These are phyloP conservation scores for Tragopan temminckii DNA, from an alignment of 2,797 vertebrate genomes.

Conservation along the genomic window DNA sequence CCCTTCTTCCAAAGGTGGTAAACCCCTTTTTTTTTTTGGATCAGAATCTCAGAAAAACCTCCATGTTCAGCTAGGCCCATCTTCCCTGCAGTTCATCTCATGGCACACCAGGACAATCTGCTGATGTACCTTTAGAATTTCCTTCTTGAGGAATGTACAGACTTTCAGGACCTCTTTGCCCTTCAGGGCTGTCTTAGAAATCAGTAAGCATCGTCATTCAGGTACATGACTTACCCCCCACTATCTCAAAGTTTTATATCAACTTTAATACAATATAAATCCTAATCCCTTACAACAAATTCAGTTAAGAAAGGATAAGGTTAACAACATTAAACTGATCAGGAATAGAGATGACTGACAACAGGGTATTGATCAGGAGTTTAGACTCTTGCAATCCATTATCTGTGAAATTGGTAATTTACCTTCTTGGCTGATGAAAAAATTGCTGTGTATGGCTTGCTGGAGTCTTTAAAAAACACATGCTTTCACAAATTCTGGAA, in stretches of 20 bases:
- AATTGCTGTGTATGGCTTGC: neutral
- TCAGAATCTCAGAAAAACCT: no score
- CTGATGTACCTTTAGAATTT: no score
- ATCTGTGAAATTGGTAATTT: neutral
- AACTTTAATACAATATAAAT: slow-evolving; percentile 9
- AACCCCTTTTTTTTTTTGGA: no score
- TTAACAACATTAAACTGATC: neutral
- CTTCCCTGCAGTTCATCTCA: no score
- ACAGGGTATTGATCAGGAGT: neutral
- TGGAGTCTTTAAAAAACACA: neutral
- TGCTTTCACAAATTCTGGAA: neutral
- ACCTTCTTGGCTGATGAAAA: neutral
- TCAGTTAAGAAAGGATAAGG: neutral
- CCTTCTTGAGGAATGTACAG: no score
- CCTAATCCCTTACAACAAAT: neutral
- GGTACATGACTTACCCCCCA: neutral
- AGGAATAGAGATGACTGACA: neutral
- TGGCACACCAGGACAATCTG: no score
- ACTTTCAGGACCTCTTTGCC: no score
- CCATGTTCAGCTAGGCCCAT: no score
- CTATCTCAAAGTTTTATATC: neutral
- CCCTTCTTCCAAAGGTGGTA: no score
- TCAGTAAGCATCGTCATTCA: neutral
- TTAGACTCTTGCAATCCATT: neutral
- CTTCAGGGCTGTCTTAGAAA: neutral